Conservation (phyloP, 2,113 vertebrate species). For the Thalassoma bifasciatum region DNA sequence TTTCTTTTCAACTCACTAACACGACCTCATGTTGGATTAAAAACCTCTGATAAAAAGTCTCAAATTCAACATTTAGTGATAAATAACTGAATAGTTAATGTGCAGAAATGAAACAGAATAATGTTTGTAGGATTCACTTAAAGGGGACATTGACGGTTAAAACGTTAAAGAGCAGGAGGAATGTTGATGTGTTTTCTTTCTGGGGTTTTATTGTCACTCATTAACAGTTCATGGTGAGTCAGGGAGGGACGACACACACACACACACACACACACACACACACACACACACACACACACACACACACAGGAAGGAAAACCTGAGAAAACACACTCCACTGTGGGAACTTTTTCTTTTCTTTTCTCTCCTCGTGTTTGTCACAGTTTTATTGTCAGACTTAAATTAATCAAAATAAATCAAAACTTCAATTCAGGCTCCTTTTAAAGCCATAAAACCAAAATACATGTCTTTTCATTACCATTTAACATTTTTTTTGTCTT, state of each 20-base stretch:
- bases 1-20: conserved; percentile 59
- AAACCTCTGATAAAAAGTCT: not conserved
- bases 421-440: no score
- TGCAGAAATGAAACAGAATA: not conserved
- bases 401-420: no score
- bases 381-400: no score
- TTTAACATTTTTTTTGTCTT: no score
- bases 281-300: no score
- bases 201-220: conserved; percentile 58
- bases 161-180: conserved; percentile 34
- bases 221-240: conserved; percentile 40
- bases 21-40: not conserved
- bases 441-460: no score
- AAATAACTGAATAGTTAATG: not conserved
- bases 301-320: conserved; percentile 12
- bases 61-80: not conserved
- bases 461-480: no score
- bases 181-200: conserved; percentile 58
- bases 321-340: not conserved
- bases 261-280: conserved; percentile 27
- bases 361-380: no score
- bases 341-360: no score
- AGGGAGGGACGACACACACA: conserved; percentile 3
- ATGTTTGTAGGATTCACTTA: not conserved
- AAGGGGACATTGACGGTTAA: conserved; percentile 12